Conservation (phyloP, 2,888 invertebrate species). For the Psococerastis gibbosa region DNA sequence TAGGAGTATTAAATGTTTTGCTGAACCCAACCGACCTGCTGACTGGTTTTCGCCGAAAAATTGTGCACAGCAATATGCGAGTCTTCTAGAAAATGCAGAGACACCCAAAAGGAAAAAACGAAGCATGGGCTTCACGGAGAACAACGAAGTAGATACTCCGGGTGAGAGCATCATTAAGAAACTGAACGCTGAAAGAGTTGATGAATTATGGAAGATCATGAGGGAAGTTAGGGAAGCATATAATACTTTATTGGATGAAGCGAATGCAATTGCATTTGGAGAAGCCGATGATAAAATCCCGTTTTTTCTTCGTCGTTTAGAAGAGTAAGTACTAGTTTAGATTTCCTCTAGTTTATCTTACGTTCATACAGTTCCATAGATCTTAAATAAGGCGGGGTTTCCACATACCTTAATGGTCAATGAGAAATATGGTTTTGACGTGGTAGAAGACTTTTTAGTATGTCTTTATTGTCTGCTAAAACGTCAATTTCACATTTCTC, state of each 20-base stretch:
- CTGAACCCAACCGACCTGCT: conserved; percentile 47
- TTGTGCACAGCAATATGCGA: conserved; percentile 78
- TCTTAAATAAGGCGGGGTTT: too few species aligned
- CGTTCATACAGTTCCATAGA: too few species aligned
- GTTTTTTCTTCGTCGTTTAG: conserved; percentile 54
- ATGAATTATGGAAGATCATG: conserved; percentile 15
- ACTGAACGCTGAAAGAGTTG: conserved; percentile 31
- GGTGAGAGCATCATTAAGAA: conserved; percentile 59
- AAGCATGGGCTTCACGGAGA: conserved; percentile 28
- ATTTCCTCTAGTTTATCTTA: too few species aligned
- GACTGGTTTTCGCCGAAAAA: conserved; percentile 85
- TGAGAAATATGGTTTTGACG: too few species aligned
- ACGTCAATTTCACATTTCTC: too few species aligned
- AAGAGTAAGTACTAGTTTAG: conserved; percentile 37
- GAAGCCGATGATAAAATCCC: conserved; percentile 52
- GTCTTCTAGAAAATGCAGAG: conserved; percentile 60
- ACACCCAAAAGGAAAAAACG: conserved; percentile 71
- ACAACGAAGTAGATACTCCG: conserved; percentile 40
- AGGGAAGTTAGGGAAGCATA: conserved; percentile 55
- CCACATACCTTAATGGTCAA: too few species aligned
- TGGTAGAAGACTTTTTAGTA: too few species aligned
- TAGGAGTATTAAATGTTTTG: conserved; percentile 28
- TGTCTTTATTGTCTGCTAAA: too few species aligned
- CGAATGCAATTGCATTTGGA: conserved; percentile 34
- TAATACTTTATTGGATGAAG: conserved; percentile 45